These are phyloP conservation scores for Elmis aenea DNA, from an alignment of 2,888 invertebrate species.

Conservation along the genomic window DNA sequence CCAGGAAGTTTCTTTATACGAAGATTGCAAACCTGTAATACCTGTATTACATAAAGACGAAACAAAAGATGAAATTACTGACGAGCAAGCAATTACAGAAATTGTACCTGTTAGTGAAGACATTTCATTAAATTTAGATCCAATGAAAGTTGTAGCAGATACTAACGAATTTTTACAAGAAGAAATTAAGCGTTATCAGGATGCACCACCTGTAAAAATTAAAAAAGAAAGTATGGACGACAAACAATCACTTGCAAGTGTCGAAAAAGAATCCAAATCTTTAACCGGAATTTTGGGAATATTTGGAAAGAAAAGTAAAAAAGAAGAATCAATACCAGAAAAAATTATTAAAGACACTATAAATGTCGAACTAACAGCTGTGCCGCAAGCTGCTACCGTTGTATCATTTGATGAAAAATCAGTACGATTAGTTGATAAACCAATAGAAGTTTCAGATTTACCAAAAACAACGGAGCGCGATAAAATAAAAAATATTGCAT, in stretches of 20 bases:
- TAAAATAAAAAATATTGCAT: no score
- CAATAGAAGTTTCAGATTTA: no score
- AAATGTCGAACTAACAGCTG: no score
- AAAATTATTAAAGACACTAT: slow-evolving; percentile 4
- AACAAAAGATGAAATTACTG: slow-evolving; percentile 1
- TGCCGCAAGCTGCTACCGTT: no score
- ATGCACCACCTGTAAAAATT: not conserved
- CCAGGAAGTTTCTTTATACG: slow-evolving; percentile 25
- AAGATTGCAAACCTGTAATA: slow-evolving; percentile 24
- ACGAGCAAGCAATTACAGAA: no score
- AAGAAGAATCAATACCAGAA: slow-evolving; percentile 7
- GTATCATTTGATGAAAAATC: no score
- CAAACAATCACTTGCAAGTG: not conserved
- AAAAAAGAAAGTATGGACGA: slow-evolving; percentile 17
- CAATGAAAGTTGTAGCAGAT: slow-evolving; percentile 8
- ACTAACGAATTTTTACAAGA: slow-evolving; percentile 9
- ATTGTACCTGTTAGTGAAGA: no score
- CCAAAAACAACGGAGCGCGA: no score
- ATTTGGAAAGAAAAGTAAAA: slow-evolving; percentile 25
- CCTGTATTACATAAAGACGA: not conserved
- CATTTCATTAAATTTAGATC: no score
- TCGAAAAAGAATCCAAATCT: slow-evolving; percentile 2
- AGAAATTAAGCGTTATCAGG: slow-evolving; percentile 3
- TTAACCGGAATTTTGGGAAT: slow-evolving; percentile 19
- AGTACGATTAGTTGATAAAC: no score